Evolutionary conservation across 2,888 invertebrate species (phyloP).

Genomic region (Pollenia angustigena): DNA sequence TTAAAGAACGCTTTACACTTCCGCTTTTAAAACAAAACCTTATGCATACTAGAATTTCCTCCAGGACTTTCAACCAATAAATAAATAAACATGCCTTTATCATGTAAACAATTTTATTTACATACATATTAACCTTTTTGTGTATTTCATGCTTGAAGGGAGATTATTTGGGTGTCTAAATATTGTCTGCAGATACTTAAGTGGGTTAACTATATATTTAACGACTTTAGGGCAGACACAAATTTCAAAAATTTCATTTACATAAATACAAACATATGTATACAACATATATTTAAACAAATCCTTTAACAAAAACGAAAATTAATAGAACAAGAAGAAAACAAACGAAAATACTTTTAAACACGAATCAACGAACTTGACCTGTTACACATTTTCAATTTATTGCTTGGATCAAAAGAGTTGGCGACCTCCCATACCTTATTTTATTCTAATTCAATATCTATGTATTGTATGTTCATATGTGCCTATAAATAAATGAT

Average conservation of each 20-base stretch:
- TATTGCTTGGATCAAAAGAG: background rate
- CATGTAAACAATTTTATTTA: conserved; percentile 58
- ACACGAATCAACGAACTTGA: conserved; percentile 68
- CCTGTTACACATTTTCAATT: conserved; percentile 56
- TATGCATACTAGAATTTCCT: conserved; percentile 4
- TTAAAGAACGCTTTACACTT: background rate
- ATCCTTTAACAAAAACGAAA: background rate
- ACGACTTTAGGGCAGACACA: conserved; percentile 4
- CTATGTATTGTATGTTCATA: too few relatives aligned
- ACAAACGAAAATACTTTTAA: conserved; percentile 29
- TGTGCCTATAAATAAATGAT: too few relatives aligned
- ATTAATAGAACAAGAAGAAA: conserved; percentile 5
- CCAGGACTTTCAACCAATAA: conserved; percentile 50
- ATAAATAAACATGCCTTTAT: conserved; percentile 32
- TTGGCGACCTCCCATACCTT: too few relatives aligned
- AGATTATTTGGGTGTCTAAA: conserved; percentile 26
- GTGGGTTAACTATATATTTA: conserved; percentile 51
- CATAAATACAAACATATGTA: too few relatives aligned
- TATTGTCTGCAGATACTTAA: conserved; percentile 37
- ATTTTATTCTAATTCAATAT: too few relatives aligned
- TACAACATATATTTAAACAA: background rate
- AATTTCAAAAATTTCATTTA: background rate
- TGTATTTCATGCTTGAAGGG: background rate
- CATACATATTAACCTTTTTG: conserved; percentile 43
- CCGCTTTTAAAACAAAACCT: background rate